Conservation (phyloP, 2,113 vertebrate species). For the Uria aalge region DNA sequence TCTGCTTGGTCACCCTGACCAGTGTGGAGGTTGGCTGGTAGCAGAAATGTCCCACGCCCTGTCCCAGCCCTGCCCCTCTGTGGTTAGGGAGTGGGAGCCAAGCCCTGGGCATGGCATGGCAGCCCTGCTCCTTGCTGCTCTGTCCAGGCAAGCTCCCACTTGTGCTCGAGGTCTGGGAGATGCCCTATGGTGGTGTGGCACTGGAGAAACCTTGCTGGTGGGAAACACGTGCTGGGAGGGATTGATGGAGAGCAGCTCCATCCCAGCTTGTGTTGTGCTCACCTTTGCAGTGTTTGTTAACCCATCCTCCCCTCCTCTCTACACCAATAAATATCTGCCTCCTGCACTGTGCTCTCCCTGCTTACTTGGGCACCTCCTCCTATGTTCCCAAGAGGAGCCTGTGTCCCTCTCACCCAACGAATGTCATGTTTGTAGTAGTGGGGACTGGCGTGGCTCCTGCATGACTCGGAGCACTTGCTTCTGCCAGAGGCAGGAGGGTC, state of each 20-base stretch:
- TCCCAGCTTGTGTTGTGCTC: background rate
- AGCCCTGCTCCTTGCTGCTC: background rate
- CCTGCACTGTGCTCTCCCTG: background rate
- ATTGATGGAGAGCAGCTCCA: background rate
- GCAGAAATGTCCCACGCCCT: background rate
- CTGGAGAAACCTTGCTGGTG: background rate
- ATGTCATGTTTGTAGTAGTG: background rate
- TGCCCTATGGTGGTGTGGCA: background rate
- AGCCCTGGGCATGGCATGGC: background rate
- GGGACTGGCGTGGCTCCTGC: background rate
- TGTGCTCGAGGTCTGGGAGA: background rate
- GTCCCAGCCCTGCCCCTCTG: background rate
- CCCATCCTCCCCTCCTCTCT: background rate
- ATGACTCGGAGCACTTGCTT: background rate
- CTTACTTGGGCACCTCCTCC: background rate
- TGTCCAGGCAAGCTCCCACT: background rate
- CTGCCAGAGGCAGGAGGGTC: fast-evolving
- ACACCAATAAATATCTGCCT: constrained; percentile 58
- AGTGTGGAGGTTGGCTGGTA: background rate
- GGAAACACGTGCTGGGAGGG: fast-evolving
- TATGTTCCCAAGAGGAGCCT: background rate
- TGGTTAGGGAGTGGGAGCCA: background rate
- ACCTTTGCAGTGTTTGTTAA: constrained; percentile 12
- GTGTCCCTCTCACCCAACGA: background rate
- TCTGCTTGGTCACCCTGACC: background rate